A percentile compares a stretch with the other conserved stretches of the same genome.
Conservation (phyloP, 2,888 invertebrate genomes). For the Nemoura dubitans region DNA sequence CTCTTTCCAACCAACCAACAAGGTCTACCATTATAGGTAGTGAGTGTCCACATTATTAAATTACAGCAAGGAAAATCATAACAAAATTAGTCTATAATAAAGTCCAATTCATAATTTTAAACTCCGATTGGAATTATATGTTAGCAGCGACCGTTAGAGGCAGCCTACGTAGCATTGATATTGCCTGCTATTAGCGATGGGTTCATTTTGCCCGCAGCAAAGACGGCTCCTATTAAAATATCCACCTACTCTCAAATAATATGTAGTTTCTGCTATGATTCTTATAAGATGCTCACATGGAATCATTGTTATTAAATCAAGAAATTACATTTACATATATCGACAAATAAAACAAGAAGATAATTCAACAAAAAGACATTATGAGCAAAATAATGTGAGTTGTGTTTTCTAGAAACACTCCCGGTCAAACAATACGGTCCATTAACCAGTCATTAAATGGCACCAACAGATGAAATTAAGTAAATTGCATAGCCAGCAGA, state of each 20-base stretch:
- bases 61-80: constrained; percentile 26
- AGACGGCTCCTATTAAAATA: background rate
- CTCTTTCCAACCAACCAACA: too few species aligned
- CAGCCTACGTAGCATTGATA: constrained; percentile 34
- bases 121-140: constrained; percentile 36
- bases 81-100: constrained; percentile 38
- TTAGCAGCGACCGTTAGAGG: background rate
- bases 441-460: constrained; percentile 17
- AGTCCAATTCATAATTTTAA: constrained; percentile 35
- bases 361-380: background rate
- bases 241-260: constrained; percentile 15
- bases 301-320: constrained; percentile 46
- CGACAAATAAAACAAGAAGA: constrained; percentile 22
- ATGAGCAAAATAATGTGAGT: constrained; percentile 30
- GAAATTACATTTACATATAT: constrained; percentile 45
- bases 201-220: constrained; percentile 8
- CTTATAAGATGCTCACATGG: constrained; percentile 18
- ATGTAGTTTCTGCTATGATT: constrained; percentile 9
- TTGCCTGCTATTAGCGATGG: constrained; percentile 17
- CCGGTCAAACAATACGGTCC: constrained; percentile 26
- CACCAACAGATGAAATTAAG: background rate
- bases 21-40: background rate
- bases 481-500: constrained; percentile 23
- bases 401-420: constrained; percentile 9
- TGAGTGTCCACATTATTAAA: constrained; percentile 16